Evolutionary conservation across 2,888 invertebrate species (phyloP), one percentile per base, ranked within the genome.

Genomic region (Arrhopalites spinosus): DNA sequence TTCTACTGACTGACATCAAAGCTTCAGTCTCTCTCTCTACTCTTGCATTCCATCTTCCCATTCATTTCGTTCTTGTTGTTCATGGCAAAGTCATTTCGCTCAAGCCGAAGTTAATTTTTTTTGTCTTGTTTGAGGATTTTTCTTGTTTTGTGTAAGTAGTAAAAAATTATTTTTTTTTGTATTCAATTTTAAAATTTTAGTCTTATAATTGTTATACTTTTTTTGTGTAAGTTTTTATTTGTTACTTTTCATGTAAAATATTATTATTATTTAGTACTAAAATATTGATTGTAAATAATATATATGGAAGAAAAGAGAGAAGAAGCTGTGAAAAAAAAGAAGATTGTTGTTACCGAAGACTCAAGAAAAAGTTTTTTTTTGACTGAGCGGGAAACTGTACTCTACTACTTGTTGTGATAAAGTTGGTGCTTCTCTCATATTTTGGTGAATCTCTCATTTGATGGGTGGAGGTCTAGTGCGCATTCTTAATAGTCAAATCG

Each of bases 401-500:
- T 20, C 23, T 45, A 36, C 36, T 36, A 36, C 11, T 36, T 3
- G 36, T 36, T 36, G 3, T 36, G 36, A 3, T 36, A 11, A 3
- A 7, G 36, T 36, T 29, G 11, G 27, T 50, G 45, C 17, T 53
- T 61, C 36, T 3, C 8, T 13, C 13, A 68, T 29, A 27, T 47
- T 56, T n/a, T 56, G 23, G 13, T 8, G 71, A 72, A 63, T 30
- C 72, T 72, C 23, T 72, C 72, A 70, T 89, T 91, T 89, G 89
- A 88, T 91, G 93, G 89, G 90, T 91, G 89, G 89, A 89, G 89
- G 88, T 91, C 90, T 91, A 88, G 90, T 89, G 86, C 73, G 71
- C 77, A 79, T 80, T 90, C 89, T 83, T 47, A 53, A n/a, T 53
- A 53, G 13, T 53, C n/a, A 53, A 81, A 85, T 85, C 80, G 87